Evolutionary conservation across 2,113 vertebrate genomes (phyloP).

Genomic region (Mobula hypostoma): DNA sequence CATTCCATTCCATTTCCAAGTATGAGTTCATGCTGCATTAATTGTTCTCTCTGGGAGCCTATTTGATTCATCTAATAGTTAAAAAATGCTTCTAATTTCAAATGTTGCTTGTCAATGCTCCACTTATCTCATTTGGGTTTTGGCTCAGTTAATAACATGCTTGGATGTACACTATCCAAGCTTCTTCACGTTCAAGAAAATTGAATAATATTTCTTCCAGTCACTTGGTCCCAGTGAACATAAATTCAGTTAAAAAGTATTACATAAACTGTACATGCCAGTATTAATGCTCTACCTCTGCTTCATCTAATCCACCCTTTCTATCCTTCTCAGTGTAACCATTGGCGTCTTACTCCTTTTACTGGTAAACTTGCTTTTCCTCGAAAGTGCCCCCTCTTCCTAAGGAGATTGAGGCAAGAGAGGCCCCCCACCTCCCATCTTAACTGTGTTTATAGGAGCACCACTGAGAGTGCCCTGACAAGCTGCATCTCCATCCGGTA

Average conservation of each 20-base stretch:
- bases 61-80: neutral
- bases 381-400: no score
- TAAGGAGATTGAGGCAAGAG: no score
- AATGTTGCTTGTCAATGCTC: neutral
- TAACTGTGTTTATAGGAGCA: no score
- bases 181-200: neutral
- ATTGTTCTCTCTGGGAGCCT: neutral
- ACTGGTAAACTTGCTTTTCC: no score
- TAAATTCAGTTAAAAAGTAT: neutral
- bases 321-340: no score
- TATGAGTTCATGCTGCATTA: neutral
- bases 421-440: no score
- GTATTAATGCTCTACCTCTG: no score
- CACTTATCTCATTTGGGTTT: neutral
- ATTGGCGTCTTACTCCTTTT: no score
- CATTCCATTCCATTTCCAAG: neutral
- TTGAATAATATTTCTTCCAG: neutral
- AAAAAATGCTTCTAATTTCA: neutral
- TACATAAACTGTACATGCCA: no score
- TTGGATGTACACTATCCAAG: neutral
- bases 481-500: no score
- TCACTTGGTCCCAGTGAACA: neutral
- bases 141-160: neutral
- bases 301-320: no score
- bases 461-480: no score